Evolutionary conservation across 2,888 invertebrate species (phyloP).

Genomic region (Apotomis turbidana): DNA sequence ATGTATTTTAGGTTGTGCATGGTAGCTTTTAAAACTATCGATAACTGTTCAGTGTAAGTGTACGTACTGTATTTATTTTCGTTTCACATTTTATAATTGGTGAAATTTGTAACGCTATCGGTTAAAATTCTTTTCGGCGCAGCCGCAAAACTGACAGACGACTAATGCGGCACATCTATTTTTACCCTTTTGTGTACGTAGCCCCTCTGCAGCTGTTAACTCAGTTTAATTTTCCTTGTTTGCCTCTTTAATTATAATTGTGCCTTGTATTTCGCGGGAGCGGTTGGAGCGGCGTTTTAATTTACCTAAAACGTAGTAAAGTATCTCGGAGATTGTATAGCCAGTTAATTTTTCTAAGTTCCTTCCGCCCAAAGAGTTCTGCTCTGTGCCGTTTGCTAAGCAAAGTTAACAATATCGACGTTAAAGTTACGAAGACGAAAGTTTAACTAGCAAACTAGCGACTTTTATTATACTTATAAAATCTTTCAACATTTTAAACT

Average conservation of each 20-base stretch:
- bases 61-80: too few species aligned
- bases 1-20: too few species aligned
- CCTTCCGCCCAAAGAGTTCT: background rate
- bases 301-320: constrained; percentile 33
- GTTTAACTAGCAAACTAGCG: too few species aligned
- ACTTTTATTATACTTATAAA: too few species aligned
- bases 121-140: background rate
- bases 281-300: constrained; percentile 20
- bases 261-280: background rate
- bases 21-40: too few species aligned
- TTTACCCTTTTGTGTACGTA: constrained; percentile 1
- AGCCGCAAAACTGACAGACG: constrained; percentile 12
- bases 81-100: too few species aligned
- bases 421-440: too few species aligned
- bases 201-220: constrained; percentile 9
- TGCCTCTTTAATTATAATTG: constrained; percentile 26
- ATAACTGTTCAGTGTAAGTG: too few species aligned
- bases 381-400: too few species aligned
- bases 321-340: constrained; percentile 10
- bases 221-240: constrained; percentile 34
- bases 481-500: too few species aligned
- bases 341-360: background rate
- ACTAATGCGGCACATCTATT: constrained; percentile 23
- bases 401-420: too few species aligned
- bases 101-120: too few species aligned